phyloP scores from a whole-genome alignment of 2,797 vertebrate genomes.

The Sylvilagus floridanus region DNA sequence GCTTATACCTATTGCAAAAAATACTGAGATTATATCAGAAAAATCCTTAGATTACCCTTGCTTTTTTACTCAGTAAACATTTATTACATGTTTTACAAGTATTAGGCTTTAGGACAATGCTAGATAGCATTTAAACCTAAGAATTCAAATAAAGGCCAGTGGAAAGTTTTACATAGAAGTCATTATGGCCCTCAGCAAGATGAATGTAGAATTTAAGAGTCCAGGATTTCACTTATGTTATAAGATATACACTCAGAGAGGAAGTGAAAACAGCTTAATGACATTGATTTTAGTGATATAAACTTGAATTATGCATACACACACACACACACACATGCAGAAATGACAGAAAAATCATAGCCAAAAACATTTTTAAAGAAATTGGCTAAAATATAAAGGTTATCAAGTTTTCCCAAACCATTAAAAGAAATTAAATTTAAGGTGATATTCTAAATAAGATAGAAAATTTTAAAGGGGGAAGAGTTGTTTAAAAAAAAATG shows the following conservation, averaged over 20 bases:
- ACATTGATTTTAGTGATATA: background rate
- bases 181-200: background rate
- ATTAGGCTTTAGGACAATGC: background rate
- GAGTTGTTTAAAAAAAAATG: background rate
- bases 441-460: background rate
- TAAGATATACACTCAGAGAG: background rate
- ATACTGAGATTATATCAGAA: background rate
- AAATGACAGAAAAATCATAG: background rate
- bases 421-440: background rate
- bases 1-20: background rate
- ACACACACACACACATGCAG: background rate
- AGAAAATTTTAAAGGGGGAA: background rate
- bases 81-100: background rate
- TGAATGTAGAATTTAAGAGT: background rate
- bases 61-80: slow-evolving; percentile 6
- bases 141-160: background rate
- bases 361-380: background rate
- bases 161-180: background rate
- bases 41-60: background rate
- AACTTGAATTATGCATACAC: background rate
- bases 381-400: background rate
- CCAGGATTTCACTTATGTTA: background rate
- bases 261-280: background rate
- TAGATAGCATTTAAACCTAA: background rate
- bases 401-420: background rate